Evolutionary conservation across 2,113 vertebrate species (phyloP).

Genomic region (Pterocles gutturalis): DNA sequence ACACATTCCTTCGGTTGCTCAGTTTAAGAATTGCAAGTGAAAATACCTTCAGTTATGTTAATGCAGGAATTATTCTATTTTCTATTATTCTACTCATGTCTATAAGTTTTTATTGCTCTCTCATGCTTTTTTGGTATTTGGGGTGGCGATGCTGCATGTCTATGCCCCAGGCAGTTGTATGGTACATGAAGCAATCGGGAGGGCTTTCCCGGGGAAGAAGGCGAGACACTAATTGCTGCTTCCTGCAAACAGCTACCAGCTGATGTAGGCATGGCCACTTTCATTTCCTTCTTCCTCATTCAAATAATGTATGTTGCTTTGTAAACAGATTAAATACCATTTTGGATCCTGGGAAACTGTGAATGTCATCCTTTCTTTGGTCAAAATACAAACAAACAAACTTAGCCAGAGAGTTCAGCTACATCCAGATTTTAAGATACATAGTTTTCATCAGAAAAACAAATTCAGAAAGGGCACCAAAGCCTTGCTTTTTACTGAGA

Average conservation of each 20-base stretch:
- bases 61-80: neutral
- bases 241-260: neutral
- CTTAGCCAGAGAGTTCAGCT: neutral
- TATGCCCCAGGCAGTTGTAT: rapidly evolving
- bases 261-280: neutral
- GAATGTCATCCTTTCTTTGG: neutral
- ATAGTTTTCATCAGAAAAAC: neutral
- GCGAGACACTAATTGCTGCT: neutral
- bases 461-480: neutral
- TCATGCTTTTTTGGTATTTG: neutral
- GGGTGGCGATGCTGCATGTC: neutral
- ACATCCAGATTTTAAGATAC: neutral
- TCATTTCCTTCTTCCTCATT: slow-evolving; percentile 24
- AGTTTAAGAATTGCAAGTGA: neutral
- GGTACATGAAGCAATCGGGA: rapidly evolving
- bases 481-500: neutral
- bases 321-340: neutral
- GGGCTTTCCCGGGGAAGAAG: neutral
- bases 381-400: neutral
- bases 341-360: neutral
- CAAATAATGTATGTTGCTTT: neutral
- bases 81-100: neutral
- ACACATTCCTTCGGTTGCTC: neutral
- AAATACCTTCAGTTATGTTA: neutral
- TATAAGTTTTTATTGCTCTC: neutral